These are phyloP conservation scores for Atractosteus spatula DNA, from an alignment of 2,113 vertebrate species.

Conservation along the genomic window DNA sequence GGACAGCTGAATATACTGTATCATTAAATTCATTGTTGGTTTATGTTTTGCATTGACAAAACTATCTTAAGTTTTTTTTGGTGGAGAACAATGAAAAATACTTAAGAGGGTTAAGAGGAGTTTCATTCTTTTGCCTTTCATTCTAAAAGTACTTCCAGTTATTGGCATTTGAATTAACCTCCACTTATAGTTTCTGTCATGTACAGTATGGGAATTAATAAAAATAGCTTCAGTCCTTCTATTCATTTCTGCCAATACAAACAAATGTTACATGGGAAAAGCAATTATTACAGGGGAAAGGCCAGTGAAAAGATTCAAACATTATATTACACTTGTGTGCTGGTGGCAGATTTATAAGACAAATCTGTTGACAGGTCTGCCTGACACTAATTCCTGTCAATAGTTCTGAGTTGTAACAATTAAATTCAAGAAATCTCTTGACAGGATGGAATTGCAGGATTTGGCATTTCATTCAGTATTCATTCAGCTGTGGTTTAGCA, in stretches of 20 bases:
- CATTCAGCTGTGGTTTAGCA: background rate
- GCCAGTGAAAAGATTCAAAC: slow-evolving; percentile 1
- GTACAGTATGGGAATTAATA: background rate
- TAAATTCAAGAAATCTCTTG: background rate
- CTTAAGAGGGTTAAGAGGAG: background rate
- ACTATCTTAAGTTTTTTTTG: too few relatives aligned
- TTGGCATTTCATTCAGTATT: background rate
- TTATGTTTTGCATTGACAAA: too few relatives aligned
- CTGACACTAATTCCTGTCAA: background rate
- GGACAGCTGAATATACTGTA: too few relatives aligned
- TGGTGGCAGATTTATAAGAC: background rate
- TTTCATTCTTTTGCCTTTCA: slow-evolving; percentile 12
- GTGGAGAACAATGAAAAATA: too few relatives aligned
- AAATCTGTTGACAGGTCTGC: background rate
- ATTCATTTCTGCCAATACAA: background rate
- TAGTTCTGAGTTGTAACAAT: background rate
- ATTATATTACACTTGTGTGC: background rate
- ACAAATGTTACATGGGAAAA: slow-evolving; percentile 4
- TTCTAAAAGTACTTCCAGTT: background rate
- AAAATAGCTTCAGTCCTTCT: slow-evolving; percentile 8
- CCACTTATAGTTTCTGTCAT: slow-evolving; percentile 19
- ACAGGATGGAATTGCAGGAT: background rate
- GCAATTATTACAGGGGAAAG: slow-evolving; percentile 19
- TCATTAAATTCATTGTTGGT: too few relatives aligned
- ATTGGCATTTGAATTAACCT: slow-evolving; percentile 11